A percentile compares a stretch with the other conserved stretches of the same genome.
Evolutionary conservation across 2,113 vertebrate species (phyloP).

Genomic region (Neolamprologus falcicula): DNA sequence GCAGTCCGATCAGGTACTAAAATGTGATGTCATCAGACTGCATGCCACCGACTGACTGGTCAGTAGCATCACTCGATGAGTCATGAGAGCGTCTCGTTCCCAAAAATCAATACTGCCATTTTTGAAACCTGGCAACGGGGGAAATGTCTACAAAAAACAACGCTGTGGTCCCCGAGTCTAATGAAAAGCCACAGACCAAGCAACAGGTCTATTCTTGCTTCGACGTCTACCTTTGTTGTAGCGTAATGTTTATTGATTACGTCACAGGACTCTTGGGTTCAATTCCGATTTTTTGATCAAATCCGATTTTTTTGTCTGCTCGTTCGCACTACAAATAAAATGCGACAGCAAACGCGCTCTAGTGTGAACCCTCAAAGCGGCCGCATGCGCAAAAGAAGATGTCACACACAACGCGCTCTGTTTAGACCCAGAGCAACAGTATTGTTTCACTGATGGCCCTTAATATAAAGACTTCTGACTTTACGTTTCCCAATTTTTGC

Average conservation of each 20-base stretch:
- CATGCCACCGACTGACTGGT: neutral
- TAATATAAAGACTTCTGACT: too few relatives aligned
- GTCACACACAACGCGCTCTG: too few relatives aligned
- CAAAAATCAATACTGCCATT: neutral
- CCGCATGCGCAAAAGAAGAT: too few relatives aligned
- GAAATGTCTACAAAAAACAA: neutral
- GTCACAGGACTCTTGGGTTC: neutral
- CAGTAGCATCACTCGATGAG: neutral
- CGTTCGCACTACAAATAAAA: too few relatives aligned
- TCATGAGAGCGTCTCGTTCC: neutral
- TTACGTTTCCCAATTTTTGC: too few relatives aligned
- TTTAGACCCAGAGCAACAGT: too few relatives aligned
- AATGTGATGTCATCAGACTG: neutral
- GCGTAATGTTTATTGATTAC: neutral
- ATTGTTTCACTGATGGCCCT: too few relatives aligned
- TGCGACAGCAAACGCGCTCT: fast-evolving
- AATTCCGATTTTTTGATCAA: too few relatives aligned
- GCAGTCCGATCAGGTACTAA: neutral
- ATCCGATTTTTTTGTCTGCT: too few relatives aligned
- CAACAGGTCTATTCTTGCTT: neutral
- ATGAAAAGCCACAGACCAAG: neutral
- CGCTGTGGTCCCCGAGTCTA: neutral
- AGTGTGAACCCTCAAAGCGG: too few relatives aligned
- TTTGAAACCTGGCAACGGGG: neutral
- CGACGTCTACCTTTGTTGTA: neutral